Evolutionary conservation across 2,113 vertebrate genomes (phyloP).

Genomic region (Peromyscus polionotus): DNA sequence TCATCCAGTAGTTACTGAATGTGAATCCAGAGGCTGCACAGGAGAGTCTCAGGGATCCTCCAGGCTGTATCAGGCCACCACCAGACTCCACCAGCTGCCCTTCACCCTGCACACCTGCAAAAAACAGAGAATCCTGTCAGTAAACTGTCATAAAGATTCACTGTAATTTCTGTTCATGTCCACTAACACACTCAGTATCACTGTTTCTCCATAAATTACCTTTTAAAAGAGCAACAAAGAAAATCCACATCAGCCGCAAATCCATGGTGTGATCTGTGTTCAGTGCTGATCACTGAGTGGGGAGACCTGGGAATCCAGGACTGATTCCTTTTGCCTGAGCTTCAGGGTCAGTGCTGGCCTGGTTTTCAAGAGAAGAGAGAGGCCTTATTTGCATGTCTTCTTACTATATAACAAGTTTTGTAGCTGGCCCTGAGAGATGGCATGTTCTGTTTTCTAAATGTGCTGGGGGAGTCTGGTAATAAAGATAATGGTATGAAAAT

Average conservation of each 20-base stretch:
- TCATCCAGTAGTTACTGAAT: neutral
- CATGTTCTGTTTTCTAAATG: too few relatives aligned
- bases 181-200: neutral
- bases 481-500: neutral
- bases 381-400: neutral
- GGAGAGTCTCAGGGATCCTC: neutral
- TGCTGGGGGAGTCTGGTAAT: neutral
- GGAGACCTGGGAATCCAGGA: neutral
- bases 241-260: neutral
- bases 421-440: too few relatives aligned
- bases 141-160: fast-evolving
- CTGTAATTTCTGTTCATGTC: neutral
- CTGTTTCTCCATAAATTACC: neutral
- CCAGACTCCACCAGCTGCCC: neutral
- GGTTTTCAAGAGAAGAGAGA: neutral
- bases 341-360: neutral
- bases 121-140: neutral
- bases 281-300: neutral
- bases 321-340: neutral
- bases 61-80: neutral
- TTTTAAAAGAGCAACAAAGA: neutral
- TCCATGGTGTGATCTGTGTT: neutral
- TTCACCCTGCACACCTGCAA: neutral
- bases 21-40: neutral
- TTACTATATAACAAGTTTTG: too few relatives aligned